Base-by-base conservation (phyloP, 2,888 invertebrate species). In the Chorisops tibialis region DNA sequence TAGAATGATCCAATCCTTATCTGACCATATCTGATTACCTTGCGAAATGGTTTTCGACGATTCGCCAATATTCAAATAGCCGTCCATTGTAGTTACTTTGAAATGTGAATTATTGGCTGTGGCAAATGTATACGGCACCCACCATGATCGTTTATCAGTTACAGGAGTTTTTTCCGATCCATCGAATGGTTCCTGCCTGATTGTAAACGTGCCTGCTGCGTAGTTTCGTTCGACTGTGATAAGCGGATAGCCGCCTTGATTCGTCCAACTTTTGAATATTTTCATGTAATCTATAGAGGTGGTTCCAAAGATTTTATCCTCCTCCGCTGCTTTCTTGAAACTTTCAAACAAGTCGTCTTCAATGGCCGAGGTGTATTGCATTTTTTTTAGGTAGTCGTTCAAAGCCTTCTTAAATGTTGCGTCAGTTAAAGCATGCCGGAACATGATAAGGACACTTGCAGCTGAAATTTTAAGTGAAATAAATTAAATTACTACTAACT, bases 381-480 rank as follows among this genome's bases (percentile, higher is more conserved):
- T 60, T 39, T 60, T 41, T 11, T 21, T 14, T 9, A 61, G 16
- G 14, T 48, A 56, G 19, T 61, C 1, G 18, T 16, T 51, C 5
- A 61, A 14, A 30, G 45, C 56, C 12, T 39, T 51, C 22, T 52
- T 21, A n/a, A 43, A 56, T 22, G 45, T 38, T 14, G 22, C 22
- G 16, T 61, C 64, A 11, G 67, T 65, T 6, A 83, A 71, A 70
- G 80, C 78, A 65, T 83, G 80, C 43, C 81, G 80, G 72, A 84
- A 75, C 85, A 85, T 85, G 14, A 83, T 79, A 47, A 85, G 79
- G 2, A 85, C 81, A 61, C 83, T 47, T 86, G 84, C 18, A 86
- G 78, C 0, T 90, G 89, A 60, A 50, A 62, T 49, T 89, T 74
- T 71, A 24, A 39, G 21, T 4, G 2, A 7, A 50, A 6, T 24